Evolutionary conservation across 1,140 invertebrate genomes (phyloP).

Genomic region (Saxidomus purpurata): DNA sequence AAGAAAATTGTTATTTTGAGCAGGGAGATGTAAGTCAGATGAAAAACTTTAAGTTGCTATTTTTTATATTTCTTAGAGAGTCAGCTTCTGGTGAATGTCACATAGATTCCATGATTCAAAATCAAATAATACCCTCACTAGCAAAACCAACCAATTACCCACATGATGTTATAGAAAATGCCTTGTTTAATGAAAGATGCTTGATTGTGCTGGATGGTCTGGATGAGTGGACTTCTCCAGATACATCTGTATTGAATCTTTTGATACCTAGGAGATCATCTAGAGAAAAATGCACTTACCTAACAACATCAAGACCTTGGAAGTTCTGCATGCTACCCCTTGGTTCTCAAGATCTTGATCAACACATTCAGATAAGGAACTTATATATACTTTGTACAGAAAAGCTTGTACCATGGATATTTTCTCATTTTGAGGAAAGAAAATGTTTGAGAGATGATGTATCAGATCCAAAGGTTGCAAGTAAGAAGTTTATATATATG

Average conservation of each 20-base stretch:
- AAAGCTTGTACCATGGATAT: background rate
- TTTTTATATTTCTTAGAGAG: background rate
- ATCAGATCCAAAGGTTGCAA: background rate
- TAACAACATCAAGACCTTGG: too few relatives aligned
- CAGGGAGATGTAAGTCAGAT: background rate
- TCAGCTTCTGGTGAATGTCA: background rate
- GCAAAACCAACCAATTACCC: background rate
- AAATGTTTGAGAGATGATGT: too few relatives aligned
- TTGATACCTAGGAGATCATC: background rate
- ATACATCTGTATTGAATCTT: background rate
- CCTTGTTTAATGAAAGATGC: too few relatives aligned
- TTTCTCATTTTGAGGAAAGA: too few relatives aligned
- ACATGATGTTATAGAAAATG: background rate
- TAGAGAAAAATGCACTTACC: background rate
- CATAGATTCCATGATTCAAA: too few relatives aligned
- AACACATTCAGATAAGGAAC: too few relatives aligned
- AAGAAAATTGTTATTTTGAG: background rate
- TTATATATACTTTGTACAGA: too few relatives aligned
- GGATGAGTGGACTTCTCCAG: too few relatives aligned
- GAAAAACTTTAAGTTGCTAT: too few relatives aligned
- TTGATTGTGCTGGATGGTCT: too few relatives aligned
- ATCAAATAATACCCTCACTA: background rate
- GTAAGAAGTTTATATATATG: background rate
- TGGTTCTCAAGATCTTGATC: too few relatives aligned
- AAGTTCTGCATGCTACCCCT: background rate